Conservation (phyloP, 2,113 vertebrate genomes). For the Hiodon alosoides region DNA sequence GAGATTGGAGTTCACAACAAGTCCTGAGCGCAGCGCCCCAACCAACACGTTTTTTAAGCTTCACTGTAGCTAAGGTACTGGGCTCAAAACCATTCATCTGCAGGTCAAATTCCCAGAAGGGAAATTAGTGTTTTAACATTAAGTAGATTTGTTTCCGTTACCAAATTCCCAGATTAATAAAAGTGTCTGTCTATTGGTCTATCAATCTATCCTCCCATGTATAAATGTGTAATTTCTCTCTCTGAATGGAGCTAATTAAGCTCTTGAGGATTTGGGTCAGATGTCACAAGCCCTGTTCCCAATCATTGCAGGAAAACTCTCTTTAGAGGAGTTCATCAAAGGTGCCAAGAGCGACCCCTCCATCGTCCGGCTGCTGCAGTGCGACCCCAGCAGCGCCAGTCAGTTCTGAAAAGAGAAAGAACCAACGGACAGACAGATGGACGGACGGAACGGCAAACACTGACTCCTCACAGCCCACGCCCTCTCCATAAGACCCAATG, state of each 20-base stretch:
- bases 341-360: constrained; percentile 39
- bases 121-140: not conserved
- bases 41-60: no score
- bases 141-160: no score
- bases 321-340: constrained; percentile 40
- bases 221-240: no score
- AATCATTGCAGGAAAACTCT: constrained; percentile 32
- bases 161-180: no score
- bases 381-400: constrained; percentile 38
- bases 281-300: not conserved
- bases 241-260: no score
- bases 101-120: no score
- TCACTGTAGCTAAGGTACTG: no score
- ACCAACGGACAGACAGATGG: not conserved
- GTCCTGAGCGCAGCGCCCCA: no score
- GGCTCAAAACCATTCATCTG: no score
- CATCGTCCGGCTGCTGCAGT: constrained; percentile 38
- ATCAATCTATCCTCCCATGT: not conserved
- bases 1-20: no score
- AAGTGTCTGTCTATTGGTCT: not conserved
- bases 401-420: constrained; percentile 26
- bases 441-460: no score
- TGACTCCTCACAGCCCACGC: not conserved
- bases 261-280: no score
- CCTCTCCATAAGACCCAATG: not conserved